A percentile compares a stretch with the other conserved stretches of the same genome.
Conservation (phyloP, 2,113 vertebrate species). For the Nothocercus nigrocapillus region DNA sequence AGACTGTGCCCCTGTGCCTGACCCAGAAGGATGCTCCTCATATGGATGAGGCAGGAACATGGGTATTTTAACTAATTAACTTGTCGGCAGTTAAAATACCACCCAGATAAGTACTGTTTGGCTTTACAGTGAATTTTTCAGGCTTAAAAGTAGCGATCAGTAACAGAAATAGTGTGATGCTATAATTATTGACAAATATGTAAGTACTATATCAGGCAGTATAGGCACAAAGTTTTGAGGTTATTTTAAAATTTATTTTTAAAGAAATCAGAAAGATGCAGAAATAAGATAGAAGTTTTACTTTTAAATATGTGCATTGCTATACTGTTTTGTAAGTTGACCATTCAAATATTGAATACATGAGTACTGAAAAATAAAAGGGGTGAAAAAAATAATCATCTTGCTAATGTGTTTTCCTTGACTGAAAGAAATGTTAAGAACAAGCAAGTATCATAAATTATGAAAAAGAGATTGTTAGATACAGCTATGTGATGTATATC, state of each 20-base stretch:
- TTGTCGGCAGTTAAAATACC: background rate
- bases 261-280: rapidly evolving
- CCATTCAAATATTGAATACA: background rate
- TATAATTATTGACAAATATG: background rate
- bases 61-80: background rate
- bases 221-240: background rate
- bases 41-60: background rate
- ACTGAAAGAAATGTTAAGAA: background rate
- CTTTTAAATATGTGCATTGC: background rate
- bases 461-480: conserved; percentile 11
- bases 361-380: background rate
- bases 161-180: background rate
- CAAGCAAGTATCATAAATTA: conserved; percentile 21
- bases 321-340: background rate
- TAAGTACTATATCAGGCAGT: background rate
- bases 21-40: background rate
- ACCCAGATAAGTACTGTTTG: background rate
- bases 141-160: background rate
- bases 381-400: conserved; percentile 4
- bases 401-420: conserved; percentile 40
- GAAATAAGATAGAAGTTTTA: background rate
- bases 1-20: background rate
- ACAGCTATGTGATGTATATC: background rate
- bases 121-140: background rate
- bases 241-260: background rate